Evolutionary conservation across 2,888 invertebrate genomes (phyloP), one percentile per base, ranked within the genome.

Genomic region (Calameuta pallipes): DNA sequence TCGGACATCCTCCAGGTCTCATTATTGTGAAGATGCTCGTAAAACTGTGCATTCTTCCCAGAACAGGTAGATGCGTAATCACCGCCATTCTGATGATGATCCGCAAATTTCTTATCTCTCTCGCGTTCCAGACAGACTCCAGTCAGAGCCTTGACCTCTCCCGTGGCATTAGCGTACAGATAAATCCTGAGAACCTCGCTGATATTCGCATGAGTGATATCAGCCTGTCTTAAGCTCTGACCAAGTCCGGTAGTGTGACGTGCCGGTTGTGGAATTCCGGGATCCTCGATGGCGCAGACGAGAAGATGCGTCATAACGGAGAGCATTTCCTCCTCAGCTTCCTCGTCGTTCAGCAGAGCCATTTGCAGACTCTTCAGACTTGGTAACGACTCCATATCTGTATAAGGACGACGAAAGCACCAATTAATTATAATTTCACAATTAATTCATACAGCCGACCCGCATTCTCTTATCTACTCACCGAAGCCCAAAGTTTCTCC

Each of bases 401-500:
- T 9, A 23, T 23, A 23, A 2, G 2, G 23, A 9, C 6, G 6
- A 56, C 9, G 1, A 56, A 56, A 56, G 9, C 9, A 1, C 9
- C 56, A 9, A 9, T 56, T 56, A 56, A 56, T 56, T 56, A 23
- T 23, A 15, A 56, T 56, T 56, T 23, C 1, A 23, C 2, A 23
- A 56, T 6, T 23, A 41, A 41, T 30, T 30, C 3, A 12, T 11
- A 71, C 30, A 0, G 13, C 4, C 2, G 36, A 36, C 3, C 30
- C 31, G 30, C 13, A 13, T 71, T 71, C 33, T 1, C 31, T 12
- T 1, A 1, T 74, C 74, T 12, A 90, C 95, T 94, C 89, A 97
- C 97, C 97, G 88, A 99, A 98, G 77, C 98, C 98, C 1, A 99
- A 93, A 0, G 98, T 97, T 92, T 97, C 97, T 76, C 97, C 98